Evolutionary conservation across 92 coral and sea anemone genomes (phyloP).

Genomic region (Scolanthus callimorphus): DNA sequence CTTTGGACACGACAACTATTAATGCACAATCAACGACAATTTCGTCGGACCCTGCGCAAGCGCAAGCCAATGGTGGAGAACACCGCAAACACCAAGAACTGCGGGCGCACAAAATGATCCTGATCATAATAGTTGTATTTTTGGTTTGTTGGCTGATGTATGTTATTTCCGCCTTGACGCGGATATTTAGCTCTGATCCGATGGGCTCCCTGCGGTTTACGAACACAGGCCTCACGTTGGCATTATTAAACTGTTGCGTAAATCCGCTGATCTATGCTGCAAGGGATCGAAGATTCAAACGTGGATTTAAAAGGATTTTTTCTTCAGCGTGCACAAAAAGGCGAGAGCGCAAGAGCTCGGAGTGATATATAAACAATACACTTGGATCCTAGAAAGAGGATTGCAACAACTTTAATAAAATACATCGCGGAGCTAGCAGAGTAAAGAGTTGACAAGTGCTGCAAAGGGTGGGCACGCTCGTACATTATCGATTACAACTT

Average conservation of each 20-base stretch:
- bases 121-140: constrained; percentile 41
- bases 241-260: constrained; percentile 24
- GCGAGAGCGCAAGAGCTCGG: no score
- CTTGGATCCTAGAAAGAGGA: no score
- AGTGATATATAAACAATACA: no score
- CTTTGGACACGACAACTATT: constrained; percentile 3
- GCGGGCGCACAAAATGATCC: constrained; percentile 59
- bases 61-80: not conserved
- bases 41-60: not conserved
- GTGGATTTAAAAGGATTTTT: constrained; percentile 44
- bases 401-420: no score
- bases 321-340: no score
- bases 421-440: no score
- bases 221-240: constrained; percentile 49
- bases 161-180: constrained; percentile 27
- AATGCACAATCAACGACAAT: not conserved
- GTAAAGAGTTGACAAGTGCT: no score
- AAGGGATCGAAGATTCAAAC: constrained; percentile 55
- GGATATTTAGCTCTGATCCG: constrained; percentile 24
- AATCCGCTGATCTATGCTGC: constrained; percentile 43
- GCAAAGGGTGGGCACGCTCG: no score
- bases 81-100: constrained; percentile 12
- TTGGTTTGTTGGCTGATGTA: constrained; percentile 39
- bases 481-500: no score
- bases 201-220: constrained; percentile 39